Evolutionary conservation across 2,888 invertebrate genomes (phyloP).

Genomic region (Phania funesta): DNA sequence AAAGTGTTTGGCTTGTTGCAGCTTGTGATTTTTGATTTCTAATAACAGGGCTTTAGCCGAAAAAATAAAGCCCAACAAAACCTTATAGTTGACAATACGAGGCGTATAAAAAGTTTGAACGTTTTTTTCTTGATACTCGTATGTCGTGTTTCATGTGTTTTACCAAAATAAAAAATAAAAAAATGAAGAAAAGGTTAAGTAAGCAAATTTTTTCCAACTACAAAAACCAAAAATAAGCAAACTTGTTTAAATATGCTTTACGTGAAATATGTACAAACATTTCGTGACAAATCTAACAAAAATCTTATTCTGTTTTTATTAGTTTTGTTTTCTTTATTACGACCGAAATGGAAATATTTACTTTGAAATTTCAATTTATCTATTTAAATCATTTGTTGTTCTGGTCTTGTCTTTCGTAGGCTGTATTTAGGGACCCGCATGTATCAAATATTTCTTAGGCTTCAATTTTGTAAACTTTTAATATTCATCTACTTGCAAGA

Average conservation of each 20-base stretch:
- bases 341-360: conserved; percentile 55
- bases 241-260: conserved; percentile 61
- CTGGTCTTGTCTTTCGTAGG: not conserved
- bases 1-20: conserved; percentile 29
- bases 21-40: conserved; percentile 28
- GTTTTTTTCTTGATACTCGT: conserved; percentile 1
- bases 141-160: conserved; percentile 47
- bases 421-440: conserved; percentile 44
- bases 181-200: conserved; percentile 44
- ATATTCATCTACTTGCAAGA: conserved; percentile 31
- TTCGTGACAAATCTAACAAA: conserved; percentile 67
- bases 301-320: conserved; percentile 25
- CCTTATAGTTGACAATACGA: conserved; percentile 42
- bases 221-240: conserved; percentile 16
- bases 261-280: conserved; percentile 45
- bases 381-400: conserved; percentile 50
- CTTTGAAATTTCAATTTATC: conserved; percentile 63
- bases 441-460: conserved; percentile 10
- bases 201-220: conserved; percentile 36
- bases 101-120: conserved; percentile 30
- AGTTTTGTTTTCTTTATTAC: conserved; percentile 20
- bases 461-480: conserved; percentile 7
- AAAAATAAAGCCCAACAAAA: not conserved
- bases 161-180: conserved; percentile 20
- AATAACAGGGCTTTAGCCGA: conserved; percentile 42